Evolutionary conservation across 1,140 invertebrate species (phyloP).

Genomic region (Belonocnema kinseyi): DNA sequence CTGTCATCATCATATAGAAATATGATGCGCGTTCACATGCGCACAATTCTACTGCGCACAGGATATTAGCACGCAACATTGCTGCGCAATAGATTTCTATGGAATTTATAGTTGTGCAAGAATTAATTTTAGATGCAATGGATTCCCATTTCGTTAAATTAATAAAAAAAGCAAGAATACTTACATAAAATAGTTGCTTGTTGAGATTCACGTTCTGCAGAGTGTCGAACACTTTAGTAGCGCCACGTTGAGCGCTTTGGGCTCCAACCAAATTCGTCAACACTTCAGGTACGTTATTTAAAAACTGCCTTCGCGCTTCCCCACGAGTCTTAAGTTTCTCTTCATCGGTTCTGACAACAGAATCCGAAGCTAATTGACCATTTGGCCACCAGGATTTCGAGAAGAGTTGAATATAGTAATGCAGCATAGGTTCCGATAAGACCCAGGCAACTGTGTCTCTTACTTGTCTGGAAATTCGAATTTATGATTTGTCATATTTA

Average conservation of each 20-base stretch:
- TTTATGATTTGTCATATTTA: background rate
- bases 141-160: background rate
- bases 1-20: too few relatives aligned
- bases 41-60: too few relatives aligned
- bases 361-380: constrained; percentile 80
- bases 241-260: constrained; percentile 88
- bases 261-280: constrained; percentile 89
- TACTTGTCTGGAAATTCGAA: constrained; percentile 82
- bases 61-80: too few relatives aligned
- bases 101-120: background rate
- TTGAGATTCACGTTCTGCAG: constrained; percentile 91
- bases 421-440: constrained; percentile 92
- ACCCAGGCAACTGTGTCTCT: constrained; percentile 90
- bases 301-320: constrained; percentile 81
- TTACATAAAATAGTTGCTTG: constrained; percentile 94
- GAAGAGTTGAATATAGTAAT: constrained; percentile 90
- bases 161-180: constrained; percentile 64
- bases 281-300: constrained; percentile 86
- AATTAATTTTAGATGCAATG: constrained; percentile 33
- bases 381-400: constrained; percentile 93
- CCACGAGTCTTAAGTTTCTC: constrained; percentile 82
- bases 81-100: too few relatives aligned
- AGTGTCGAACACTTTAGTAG: constrained; percentile 91
- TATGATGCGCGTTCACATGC: too few relatives aligned
- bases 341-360: constrained; percentile 77